These are phyloP conservation scores for Crocuta crocuta DNA, from an alignment of 2,113 vertebrate species.

Conservation along the genomic window DNA sequence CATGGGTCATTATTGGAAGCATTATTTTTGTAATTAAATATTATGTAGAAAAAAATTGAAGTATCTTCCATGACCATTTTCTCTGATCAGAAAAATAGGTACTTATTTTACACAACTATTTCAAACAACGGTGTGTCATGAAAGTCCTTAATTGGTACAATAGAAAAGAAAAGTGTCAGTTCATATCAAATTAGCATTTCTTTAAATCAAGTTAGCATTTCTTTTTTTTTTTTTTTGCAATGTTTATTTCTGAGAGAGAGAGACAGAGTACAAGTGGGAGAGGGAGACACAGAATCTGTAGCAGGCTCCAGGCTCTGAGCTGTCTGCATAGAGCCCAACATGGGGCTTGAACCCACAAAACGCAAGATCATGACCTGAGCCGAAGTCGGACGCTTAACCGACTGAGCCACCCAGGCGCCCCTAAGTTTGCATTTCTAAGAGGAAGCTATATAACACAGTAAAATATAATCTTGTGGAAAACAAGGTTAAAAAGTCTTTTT, in stretches of 20 bases:
- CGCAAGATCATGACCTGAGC: too few relatives aligned
- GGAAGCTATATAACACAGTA: conserved; percentile 41
- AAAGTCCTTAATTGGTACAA: conserved; percentile 62
- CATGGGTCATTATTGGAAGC: background rate
- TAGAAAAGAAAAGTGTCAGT: conserved; percentile 50
- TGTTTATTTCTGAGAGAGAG: too few relatives aligned
- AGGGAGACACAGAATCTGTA: too few relatives aligned
- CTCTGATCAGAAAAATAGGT: conserved; percentile 55
- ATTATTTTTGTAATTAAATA: background rate
- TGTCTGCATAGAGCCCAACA: too few relatives aligned
- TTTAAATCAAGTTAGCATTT: too few relatives aligned
- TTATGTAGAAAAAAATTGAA: conserved; percentile 51
- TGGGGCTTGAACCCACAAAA: too few relatives aligned
- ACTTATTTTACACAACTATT: conserved; percentile 71
- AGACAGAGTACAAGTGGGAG: too few relatives aligned
- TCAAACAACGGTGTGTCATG: conserved; percentile 66
- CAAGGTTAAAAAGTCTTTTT: background rate
- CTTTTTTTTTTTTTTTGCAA: too few relatives aligned
- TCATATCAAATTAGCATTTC: conserved; percentile 49
- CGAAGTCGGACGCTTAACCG: too few relatives aligned
- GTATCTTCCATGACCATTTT: conserved; percentile 68
- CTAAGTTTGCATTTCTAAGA: conserved; percentile 58
- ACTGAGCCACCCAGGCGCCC: too few relatives aligned
- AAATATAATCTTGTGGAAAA: conserved; percentile 20
- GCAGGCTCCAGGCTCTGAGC: too few relatives aligned